Conservation (phyloP, 2,797 vertebrate species). For the Characodon lateralis region DNA sequence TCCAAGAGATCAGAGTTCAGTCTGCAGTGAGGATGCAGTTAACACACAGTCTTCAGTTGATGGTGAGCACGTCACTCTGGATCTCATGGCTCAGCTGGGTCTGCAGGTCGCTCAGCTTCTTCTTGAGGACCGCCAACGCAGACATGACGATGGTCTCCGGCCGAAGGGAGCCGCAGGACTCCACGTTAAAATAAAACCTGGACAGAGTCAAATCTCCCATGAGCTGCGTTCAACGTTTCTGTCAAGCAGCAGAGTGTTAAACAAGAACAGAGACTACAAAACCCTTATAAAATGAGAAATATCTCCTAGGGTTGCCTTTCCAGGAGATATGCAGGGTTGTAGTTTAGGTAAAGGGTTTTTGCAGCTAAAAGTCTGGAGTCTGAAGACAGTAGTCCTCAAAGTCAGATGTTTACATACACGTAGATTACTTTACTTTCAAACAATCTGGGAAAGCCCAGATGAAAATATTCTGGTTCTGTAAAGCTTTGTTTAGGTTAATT, state of each 20-base stretch:
- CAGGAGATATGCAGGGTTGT: background rate
- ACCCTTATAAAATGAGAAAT: background rate
- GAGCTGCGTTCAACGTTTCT: background rate
- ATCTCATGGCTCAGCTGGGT: slow-evolving; percentile 98
- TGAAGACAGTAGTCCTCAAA: too few species aligned
- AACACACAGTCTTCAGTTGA: slow-evolving; percentile 82
- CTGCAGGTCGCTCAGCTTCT: slow-evolving; percentile 97
- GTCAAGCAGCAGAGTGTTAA: background rate
- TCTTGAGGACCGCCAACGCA: slow-evolving; percentile 92
- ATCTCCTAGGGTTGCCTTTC: background rate
- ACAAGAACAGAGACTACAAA: background rate
- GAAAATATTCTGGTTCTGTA: too few species aligned
- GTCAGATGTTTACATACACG: too few species aligned
- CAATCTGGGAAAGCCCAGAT: too few species aligned
- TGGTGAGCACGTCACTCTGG: slow-evolving; percentile 96
- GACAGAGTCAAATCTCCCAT: background rate
- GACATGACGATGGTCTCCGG: slow-evolving; percentile 97
- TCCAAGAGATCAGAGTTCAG: background rate
- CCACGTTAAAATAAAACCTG: slow-evolving; percentile 97
- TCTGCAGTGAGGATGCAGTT: background rate
- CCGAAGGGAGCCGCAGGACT: slow-evolving; percentile 94
- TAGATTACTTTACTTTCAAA: too few species aligned
- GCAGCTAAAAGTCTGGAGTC: too few species aligned
- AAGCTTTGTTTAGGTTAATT: too few species aligned
- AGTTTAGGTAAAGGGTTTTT: too few species aligned